Percentiles rank a stretch among this genome's conserved stretches.
phyloP scores from a whole-genome alignment of 1,140 invertebrate genomes.

The Drosophila pectinifera region DNA sequence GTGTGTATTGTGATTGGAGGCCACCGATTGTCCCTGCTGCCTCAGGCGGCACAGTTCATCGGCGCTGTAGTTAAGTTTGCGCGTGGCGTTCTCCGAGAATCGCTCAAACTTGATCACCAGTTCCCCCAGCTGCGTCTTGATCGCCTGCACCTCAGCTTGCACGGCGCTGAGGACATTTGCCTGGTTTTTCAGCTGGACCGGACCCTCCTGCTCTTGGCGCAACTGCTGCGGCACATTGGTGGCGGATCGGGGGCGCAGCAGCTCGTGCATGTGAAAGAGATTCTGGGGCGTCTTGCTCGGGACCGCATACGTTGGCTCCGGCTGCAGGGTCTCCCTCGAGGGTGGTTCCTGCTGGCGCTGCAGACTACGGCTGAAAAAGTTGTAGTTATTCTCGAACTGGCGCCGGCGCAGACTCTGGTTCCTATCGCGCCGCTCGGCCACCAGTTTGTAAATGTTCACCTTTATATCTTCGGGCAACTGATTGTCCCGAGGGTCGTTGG shows the following conservation, averaged over 20 bases:
- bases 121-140: slow-evolving; percentile 64
- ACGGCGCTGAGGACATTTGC: slow-evolving; percentile 61
- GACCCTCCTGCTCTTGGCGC: slow-evolving; percentile 54
- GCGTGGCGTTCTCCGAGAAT: slow-evolving; percentile 67
- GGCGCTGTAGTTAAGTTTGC: slow-evolving; percentile 72
- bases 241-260: slow-evolving; percentile 75
- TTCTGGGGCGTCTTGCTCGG: slow-evolving; percentile 19
- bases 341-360: slow-evolving; percentile 48
- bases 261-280: slow-evolving; percentile 64
- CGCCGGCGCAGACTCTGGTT: slow-evolving; percentile 85
- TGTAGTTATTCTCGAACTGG: slow-evolving; percentile 85
- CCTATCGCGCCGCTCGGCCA: slow-evolving; percentile 88
- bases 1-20: slow-evolving; percentile 35
- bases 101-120: slow-evolving; percentile 68
- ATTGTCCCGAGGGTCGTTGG: slow-evolving; percentile 92
- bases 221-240: slow-evolving; percentile 80
- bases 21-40: slow-evolving; percentile 47
- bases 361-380: slow-evolving; percentile 73
- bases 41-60: slow-evolving; percentile 75
- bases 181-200: slow-evolving; percentile 65
- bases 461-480: slow-evolving; percentile 91
- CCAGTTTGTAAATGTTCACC: slow-evolving; percentile 89
- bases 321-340: slow-evolving; percentile 24
- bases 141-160: slow-evolving; percentile 53
- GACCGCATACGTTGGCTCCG: background rate